A percentile compares a stretch with the other conserved stretches of the same genome.
Evolutionary conservation across 2,888 invertebrate species (phyloP).

Genomic region (Keiferia lycopersicella): DNA sequence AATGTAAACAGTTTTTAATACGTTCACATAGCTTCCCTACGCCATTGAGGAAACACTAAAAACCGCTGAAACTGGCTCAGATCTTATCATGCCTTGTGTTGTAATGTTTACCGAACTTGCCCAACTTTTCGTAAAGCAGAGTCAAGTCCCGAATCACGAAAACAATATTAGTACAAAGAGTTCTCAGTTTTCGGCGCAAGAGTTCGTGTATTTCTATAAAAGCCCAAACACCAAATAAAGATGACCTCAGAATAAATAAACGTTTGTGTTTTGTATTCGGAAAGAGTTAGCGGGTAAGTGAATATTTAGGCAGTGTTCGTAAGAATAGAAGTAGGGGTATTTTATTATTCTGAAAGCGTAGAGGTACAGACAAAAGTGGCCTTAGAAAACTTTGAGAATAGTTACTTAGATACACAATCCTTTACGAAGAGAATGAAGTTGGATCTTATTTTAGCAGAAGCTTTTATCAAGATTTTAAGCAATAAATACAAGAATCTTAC

Average conservation of each 20-base stretch:
- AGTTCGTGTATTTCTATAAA: conserved; percentile 43
- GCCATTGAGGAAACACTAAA: background rate
- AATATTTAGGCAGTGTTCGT: background rate
- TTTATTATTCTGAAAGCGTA: conserved; percentile 7
- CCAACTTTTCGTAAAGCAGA: conserved; percentile 8
- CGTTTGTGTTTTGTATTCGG: conserved; percentile 26
- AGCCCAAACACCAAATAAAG: conserved; percentile 47
- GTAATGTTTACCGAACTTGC: conserved; percentile 10
- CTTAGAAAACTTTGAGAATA: background rate
- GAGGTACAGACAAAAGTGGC: background rate
- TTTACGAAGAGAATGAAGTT: background rate
- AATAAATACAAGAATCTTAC: too few species aligned
- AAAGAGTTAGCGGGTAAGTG: background rate
- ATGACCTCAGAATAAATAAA: conserved; percentile 42
- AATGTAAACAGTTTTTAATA: background rate
- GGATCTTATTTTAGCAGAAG: too few species aligned
- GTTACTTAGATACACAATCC: background rate
- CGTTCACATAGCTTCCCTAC: background rate
- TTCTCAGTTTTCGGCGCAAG: conserved; percentile 13
- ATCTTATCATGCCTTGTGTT: background rate
- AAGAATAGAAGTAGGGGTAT: background rate
- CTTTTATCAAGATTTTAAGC: too few species aligned
- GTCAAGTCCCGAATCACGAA: conserved; percentile 15
- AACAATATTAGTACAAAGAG: conserved; percentile 16
- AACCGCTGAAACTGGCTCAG: background rate